Conservation (phyloP, 2,113 vertebrate genomes). For the Oncorhynchus tshawytscha region DNA sequence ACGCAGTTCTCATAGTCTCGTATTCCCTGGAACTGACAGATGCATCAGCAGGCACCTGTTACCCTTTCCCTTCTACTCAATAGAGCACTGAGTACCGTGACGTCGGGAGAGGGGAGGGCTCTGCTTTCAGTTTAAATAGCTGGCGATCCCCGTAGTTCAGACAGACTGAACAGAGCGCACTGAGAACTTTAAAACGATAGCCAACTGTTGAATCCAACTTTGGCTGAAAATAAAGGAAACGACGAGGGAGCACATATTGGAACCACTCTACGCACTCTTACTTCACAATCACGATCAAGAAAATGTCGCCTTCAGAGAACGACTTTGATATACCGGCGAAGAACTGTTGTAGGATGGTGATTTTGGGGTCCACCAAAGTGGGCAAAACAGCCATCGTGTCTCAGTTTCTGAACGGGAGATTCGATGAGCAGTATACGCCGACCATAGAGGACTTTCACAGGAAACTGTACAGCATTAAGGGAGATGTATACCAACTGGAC, state of each 20-base stretch:
- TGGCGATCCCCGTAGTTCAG: not conserved
- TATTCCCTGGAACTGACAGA: conserved; percentile 42
- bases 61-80: conserved; percentile 10
- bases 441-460: conserved; percentile 98
- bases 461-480: conserved; percentile 97
- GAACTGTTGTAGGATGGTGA: conserved; percentile 97
- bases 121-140: conserved; percentile 38
- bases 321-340: conserved; percentile 91
- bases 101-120: conserved; percentile 42
- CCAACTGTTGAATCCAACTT: not conserved
- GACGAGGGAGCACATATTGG: conserved; percentile 1
- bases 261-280: not conserved
- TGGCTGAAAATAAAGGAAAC: conserved; percentile 21
- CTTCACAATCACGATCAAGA: conserved; percentile 88
- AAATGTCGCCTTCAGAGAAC: conserved; percentile 86
- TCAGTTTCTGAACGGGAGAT: conserved; percentile 91
- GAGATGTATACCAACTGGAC: conserved; percentile 94
- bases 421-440: conserved; percentile 96
- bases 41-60: conserved; percentile 43
- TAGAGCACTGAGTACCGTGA: conserved; percentile 44
- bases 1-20: not conserved
- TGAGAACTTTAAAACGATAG: not conserved
- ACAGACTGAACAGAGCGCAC: conserved; percentile 22
- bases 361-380: conserved; percentile 96
- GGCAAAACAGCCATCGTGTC: conserved; percentile 97